These are phyloP conservation scores for Ornithoptera alexandrae DNA, from an alignment of 2,888 invertebrate species.

Conservation along the genomic window DNA sequence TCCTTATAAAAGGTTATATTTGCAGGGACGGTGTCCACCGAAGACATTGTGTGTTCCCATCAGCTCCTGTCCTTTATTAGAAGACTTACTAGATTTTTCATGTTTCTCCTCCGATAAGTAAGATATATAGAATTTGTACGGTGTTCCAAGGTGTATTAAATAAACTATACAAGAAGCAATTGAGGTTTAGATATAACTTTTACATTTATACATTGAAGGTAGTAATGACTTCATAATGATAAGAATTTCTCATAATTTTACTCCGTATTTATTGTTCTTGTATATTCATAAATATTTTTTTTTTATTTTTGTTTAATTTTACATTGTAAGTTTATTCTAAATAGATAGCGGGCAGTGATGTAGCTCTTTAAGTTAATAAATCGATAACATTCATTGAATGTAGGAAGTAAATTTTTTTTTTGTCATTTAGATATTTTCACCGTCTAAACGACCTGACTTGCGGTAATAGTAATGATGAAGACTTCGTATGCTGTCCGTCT, in stretches of 20 bases:
- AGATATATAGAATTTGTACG: conserved; percentile 27
- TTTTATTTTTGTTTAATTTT: too few species aligned
- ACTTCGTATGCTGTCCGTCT: conserved; percentile 82
- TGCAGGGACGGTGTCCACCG: conserved; percentile 65
- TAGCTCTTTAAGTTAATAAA: neutral
- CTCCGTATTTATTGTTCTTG: too few species aligned
- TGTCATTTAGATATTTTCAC: conserved; percentile 63
- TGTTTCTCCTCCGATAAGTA: conserved; percentile 82
- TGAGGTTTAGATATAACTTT: too few species aligned
- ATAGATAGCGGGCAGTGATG: too few species aligned
- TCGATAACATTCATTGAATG: neutral
- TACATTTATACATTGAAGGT: too few species aligned
- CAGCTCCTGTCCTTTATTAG: conserved; percentile 77
- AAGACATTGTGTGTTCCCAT: conserved; percentile 77
- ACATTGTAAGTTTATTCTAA: too few species aligned
- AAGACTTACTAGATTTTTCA: conserved; percentile 78
- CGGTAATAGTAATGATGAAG: conserved; percentile 79
- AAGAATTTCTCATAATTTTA: too few species aligned
- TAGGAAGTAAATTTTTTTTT: too few species aligned
- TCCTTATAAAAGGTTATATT: conserved; percentile 30
- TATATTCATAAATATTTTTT: too few species aligned
- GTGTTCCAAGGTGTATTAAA: too few species aligned
- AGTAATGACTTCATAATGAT: too few species aligned
- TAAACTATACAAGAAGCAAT: too few species aligned
- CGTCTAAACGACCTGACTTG: conserved; percentile 81